phyloP scores from a whole-genome alignment of 2,888 invertebrate genomes.

The Coelinius sp. region DNA sequence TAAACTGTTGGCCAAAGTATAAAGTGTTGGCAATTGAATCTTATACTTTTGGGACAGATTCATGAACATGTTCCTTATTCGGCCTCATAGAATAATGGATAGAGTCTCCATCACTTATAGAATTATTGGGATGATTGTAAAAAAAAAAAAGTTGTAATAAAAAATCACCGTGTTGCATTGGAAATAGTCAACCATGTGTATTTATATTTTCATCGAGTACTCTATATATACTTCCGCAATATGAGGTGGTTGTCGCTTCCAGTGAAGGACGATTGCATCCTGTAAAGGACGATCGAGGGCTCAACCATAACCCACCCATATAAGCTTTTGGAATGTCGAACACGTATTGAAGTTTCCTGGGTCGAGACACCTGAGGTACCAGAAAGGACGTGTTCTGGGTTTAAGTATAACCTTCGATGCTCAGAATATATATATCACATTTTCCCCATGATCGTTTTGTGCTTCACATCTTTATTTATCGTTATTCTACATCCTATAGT shows the following conservation, averaged over 20 bases:
- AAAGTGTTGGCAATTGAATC: constrained; percentile 52
- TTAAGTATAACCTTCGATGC: constrained; percentile 32
- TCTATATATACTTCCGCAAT: constrained; percentile 43
- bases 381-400: constrained; percentile 47
- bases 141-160: no score
- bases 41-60: constrained; percentile 24
- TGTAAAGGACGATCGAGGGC: constrained; percentile 27
- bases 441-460: constrained; percentile 29
- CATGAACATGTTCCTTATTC: background rate
- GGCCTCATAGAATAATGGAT: background rate
- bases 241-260: constrained; percentile 44
- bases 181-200: background rate
- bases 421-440: constrained; percentile 19
- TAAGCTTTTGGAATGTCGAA: constrained; percentile 60
- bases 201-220: constrained; percentile 27
- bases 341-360: constrained; percentile 64
- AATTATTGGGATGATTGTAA: no score
- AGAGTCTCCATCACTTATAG: no score
- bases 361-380: constrained; percentile 59
- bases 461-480: constrained; percentile 25
- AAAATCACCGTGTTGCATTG: background rate
- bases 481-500: background rate
- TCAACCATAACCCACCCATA: background rate
- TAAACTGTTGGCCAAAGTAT: constrained; percentile 57
- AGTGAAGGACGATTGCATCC: constrained; percentile 33